phyloP scores from a whole-genome alignment of 1,140 invertebrate genomes.

The Zaprionus tsacasi region DNA sequence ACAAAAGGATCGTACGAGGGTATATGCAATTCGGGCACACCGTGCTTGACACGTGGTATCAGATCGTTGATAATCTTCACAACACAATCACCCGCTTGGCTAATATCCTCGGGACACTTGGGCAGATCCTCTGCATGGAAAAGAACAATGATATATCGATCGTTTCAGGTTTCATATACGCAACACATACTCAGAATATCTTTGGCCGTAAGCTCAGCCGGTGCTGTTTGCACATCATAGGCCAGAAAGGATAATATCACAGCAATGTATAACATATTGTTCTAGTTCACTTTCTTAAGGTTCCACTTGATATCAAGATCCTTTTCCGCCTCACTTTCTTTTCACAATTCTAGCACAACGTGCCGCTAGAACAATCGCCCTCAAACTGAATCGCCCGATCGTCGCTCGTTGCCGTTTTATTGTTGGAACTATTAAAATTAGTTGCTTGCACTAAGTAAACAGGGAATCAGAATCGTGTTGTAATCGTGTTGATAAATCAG shows the following conservation, averaged over 20 bases:
- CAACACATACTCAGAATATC: constrained; percentile 14
- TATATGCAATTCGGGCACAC: constrained; percentile 60
- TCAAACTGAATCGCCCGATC: constrained; percentile 50
- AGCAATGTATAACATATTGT: constrained; percentile 38
- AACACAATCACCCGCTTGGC: constrained; percentile 63
- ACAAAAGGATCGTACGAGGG: constrained; percentile 72
- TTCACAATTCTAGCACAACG: constrained; percentile 18
- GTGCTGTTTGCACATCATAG: constrained; percentile 30
- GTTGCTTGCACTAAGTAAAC: constrained; percentile 39
- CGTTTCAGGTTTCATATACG: constrained; percentile 9
- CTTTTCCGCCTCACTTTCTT: constrained; percentile 22
- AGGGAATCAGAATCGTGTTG: not conserved
- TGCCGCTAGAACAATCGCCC: constrained; percentile 42
- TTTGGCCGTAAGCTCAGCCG: constrained; percentile 28
- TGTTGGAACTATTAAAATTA: constrained; percentile 49
- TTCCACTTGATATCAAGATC: not conserved
- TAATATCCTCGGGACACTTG: constrained; percentile 57
- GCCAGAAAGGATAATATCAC: constrained; percentile 50
- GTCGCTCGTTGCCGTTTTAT: constrained; percentile 61
- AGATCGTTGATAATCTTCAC: constrained; percentile 59
- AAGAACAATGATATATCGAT: not conserved
- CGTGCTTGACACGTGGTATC: constrained; percentile 56
- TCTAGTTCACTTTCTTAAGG: not conserved
- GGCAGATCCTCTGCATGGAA: constrained; percentile 31
- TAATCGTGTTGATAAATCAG: constrained; percentile 62